Evolutionary conservation across 2,888 invertebrate species (phyloP).

Genomic region (Drosophila lacicola): DNA sequence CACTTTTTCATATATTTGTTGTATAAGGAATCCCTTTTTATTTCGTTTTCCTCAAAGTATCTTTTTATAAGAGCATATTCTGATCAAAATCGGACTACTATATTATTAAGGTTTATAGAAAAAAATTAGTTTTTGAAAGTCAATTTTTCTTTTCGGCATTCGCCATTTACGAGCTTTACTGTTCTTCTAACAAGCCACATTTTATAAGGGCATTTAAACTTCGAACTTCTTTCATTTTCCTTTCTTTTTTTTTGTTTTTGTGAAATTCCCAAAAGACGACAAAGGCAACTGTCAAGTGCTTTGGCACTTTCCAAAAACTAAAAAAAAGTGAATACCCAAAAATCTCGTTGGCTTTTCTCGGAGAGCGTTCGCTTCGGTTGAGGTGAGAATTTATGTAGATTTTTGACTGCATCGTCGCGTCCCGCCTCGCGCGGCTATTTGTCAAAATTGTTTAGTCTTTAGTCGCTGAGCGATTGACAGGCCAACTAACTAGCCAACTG

Average conservation of each 20-base stretch:
- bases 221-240: conserved; percentile 12
- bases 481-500: conserved; percentile 69
- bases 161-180: too few relatives aligned
- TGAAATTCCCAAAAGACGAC: conserved; percentile 60
- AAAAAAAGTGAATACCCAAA: conserved; percentile 5
- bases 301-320: conserved; percentile 73
- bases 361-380: conserved; percentile 20
- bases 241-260: conserved; percentile 41
- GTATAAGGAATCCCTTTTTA: too few relatives aligned
- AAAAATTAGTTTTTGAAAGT: too few relatives aligned
- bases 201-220: too few relatives aligned
- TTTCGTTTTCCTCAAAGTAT: too few relatives aligned
- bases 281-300: conserved; percentile 74
- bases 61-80: too few relatives aligned
- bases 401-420: conserved; percentile 35
- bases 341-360: conserved; percentile 32
- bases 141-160: too few relatives aligned
- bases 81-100: too few relatives aligned
- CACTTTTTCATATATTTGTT: too few relatives aligned
- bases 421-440: conserved; percentile 72
- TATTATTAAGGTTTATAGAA: too few relatives aligned
- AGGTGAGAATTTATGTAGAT: conserved; percentile 76
- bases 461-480: conserved; percentile 80
- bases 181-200: too few relatives aligned
- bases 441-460: conserved; percentile 83